Evolutionary conservation across 2,888 invertebrate species (phyloP), one percentile per base, ranked within the genome.

Genomic region (Himalopsyche japonica): DNA sequence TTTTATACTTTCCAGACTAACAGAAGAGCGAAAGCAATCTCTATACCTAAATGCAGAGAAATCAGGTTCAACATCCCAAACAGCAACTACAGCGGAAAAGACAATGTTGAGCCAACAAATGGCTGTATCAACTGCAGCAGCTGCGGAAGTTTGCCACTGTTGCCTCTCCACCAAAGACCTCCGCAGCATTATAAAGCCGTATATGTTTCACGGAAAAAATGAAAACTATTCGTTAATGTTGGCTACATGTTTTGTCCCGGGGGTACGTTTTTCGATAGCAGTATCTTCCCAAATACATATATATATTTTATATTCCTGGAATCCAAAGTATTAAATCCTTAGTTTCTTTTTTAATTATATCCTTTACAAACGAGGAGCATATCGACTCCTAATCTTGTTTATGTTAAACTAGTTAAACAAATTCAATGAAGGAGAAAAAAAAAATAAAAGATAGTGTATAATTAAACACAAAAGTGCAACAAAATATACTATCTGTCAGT

Each of bases 171-270:
- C 76, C 3, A 84, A 84, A 48, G 79, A 83, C 76, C 78, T 86
- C 15, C 82, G 84, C 32, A 81, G 80, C 57, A 85, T 86, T 49
- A 27, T 49, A 12, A 84, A 83, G 70, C 85, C 85, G 5, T 86
- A 85, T 48, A 47, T 84, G 77, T 84, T 83, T 64, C 83, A 82
- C n/a, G 86, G 86, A 20, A 84, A 80, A 47, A 70, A 64, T 64
- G 86, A 86, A 77, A n/a, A 77, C n/a, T 86, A 86, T 47, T 82
- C 82, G 0, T 18, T 64, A 1, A 86, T 86, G 86, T 79, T 86
- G 15, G 30, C 85, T 8, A 49, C 70, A 5, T 84, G 84, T 47
- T 86, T 85, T 64, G n/a, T 83, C 15, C 48, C 80, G 8, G 82
- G 83, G 82, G 85, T 85, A 18, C 64, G 47, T 15, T 18, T 18